Percentiles rank a stretch among this genome's conserved stretches.
Evolutionary conservation across 2,888 invertebrate genomes (phyloP).

Genomic region (Meloe dianella): DNA sequence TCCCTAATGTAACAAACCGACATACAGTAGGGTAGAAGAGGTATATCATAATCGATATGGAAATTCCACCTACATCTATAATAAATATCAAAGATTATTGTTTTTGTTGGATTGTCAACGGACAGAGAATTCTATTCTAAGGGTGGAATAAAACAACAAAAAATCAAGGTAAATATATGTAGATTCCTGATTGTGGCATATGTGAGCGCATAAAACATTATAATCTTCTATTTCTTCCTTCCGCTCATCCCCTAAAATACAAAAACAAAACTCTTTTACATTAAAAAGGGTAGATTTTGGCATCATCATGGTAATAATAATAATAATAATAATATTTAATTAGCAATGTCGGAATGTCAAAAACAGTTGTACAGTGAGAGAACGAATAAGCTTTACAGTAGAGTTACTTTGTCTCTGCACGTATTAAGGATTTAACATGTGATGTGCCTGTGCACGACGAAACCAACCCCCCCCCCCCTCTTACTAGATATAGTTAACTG

Average conservation of each 20-base stretch:
- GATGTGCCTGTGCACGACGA: conserved; percentile 48
- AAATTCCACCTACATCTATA: not conserved
- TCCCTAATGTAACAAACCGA: not conserved
- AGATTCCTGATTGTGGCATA: conserved; percentile 4
- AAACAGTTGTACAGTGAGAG: conserved; percentile 45
- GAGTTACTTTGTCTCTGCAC: conserved; percentile 56
- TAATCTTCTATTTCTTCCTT: conserved; percentile 53
- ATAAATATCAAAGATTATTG: conserved; percentile 8
- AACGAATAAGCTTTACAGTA: conserved; percentile 54
- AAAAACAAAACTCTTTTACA: conserved; percentile 39
- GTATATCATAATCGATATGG: not conserved
- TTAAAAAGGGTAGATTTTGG: not conserved
- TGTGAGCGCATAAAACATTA: conserved; percentile 48
- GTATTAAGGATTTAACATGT: conserved; percentile 52
- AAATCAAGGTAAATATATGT: conserved; percentile 36
- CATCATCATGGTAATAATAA: conserved; percentile 38
- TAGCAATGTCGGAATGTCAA: conserved; percentile 56
- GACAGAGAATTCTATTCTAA: not conserved
- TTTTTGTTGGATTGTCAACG: not conserved
- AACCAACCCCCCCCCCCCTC: not conserved
- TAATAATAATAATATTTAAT: conserved; percentile 58
- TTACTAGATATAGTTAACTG: not conserved
- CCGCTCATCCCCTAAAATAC: conserved; percentile 24
- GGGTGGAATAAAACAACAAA: not conserved
- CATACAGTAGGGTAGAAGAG: conserved; percentile 1